Evolutionary conservation across 2,888 invertebrate genomes (phyloP).

Genomic region (Eulithis prunata): DNA sequence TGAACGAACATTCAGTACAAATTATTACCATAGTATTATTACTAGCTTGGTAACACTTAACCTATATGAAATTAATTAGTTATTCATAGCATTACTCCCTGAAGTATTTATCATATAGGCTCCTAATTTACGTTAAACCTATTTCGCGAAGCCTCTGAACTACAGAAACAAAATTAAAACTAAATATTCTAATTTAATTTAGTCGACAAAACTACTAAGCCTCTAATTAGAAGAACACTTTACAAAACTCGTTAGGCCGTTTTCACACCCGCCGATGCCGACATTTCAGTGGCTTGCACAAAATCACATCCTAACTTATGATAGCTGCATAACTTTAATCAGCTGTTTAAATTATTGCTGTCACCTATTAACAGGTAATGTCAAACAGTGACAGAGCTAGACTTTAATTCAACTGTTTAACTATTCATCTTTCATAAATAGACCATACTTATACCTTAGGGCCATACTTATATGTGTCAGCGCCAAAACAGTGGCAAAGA

Average conservation of each 20-base stretch:
- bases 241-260: slow-evolving; percentile 2
- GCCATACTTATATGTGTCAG: no score
- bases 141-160: slow-evolving; percentile 5
- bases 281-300: no score
- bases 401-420: no score
- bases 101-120: slow-evolving; percentile 13
- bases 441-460: no score
- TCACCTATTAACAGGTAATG: no score
- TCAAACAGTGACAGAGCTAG: no score
- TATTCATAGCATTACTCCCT: slow-evolving; percentile 15
- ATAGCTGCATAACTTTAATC: no score
- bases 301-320: no score
- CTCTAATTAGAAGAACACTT: slow-evolving; percentile 10
- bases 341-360: no score
- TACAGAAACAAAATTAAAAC: slow-evolving; percentile 13
- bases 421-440: no score
- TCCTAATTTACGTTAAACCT: slow-evolving; percentile 15
- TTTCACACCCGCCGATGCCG: no score
- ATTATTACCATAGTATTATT: neutral
- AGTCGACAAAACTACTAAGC: slow-evolving; percentile 15
- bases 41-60: neutral
- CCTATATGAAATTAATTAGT: slow-evolving; percentile 14
- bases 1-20: neutral
- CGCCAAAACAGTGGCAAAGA: no score
- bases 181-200: slow-evolving; percentile 15